phyloP scores from a whole-genome alignment of 37 sponge, comb jelly and placozoan species.

The Geodia barretti region DNA sequence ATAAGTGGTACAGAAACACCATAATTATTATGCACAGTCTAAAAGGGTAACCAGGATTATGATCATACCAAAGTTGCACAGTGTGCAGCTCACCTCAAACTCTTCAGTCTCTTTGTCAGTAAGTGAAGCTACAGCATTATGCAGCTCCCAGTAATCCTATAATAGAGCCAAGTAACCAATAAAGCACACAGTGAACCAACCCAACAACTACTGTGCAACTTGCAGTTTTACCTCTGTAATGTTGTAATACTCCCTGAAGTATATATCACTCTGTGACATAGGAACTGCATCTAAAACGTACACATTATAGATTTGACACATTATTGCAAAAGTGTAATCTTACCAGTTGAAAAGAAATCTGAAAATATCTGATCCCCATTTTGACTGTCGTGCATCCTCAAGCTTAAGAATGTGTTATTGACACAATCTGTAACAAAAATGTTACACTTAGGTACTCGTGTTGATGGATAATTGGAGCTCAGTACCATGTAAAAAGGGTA shows the following conservation, averaged over 20 bases:
- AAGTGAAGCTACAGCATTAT: not conserved
- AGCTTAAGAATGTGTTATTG: slow-evolving; percentile 73
- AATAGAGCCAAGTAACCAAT: not conserved
- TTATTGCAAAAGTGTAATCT: not conserved
- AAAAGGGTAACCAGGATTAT: too few relatives aligned
- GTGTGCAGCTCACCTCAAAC: not conserved
- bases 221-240: slow-evolving; percentile 53
- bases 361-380: slow-evolving; percentile 27
- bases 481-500: slow-evolving; percentile 60
- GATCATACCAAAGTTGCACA: too few relatives aligned
- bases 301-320: too few relatives aligned
- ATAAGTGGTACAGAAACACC: not conserved
- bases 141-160: slow-evolving; percentile 43
- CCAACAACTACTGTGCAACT: too few relatives aligned
- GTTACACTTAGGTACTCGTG: not conserved
- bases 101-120: not conserved
- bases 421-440: slow-evolving; percentile 50
- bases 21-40: not conserved
- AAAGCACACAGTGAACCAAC: not conserved
- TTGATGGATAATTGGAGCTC: not conserved
- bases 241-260: slow-evolving; percentile 62
- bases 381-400: slow-evolving; percentile 24
- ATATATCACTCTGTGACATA: not conserved
- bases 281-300: slow-evolving; percentile 48
- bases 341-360: slow-evolving; percentile 47